Conservation (phyloP, 2,888 invertebrate genomes). For the Nineta flava region DNA sequence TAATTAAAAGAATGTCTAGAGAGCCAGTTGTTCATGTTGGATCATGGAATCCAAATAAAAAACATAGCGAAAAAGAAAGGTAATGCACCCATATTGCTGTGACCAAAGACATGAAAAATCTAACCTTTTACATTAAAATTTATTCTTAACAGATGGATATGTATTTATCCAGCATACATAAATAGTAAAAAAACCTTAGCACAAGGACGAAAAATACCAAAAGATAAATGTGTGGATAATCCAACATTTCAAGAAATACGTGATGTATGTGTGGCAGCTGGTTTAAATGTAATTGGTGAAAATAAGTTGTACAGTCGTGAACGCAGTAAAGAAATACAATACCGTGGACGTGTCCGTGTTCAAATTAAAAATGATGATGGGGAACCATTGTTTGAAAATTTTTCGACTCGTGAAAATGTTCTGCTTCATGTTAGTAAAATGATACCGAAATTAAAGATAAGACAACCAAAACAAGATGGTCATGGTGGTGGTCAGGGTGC, state of each 20-base stretch:
- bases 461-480: slow-evolving; percentile 34
- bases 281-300: slow-evolving; percentile 76
- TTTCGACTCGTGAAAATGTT: slow-evolving; percentile 59
- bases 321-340: slow-evolving; percentile 72
- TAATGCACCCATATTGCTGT: slow-evolving; percentile 20
- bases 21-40: slow-evolving; percentile 19
- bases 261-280: slow-evolving; percentile 74
- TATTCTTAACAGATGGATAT: slow-evolving; percentile 63
- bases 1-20: too few relatives aligned
- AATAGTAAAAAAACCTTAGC: slow-evolving; percentile 85
- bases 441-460: slow-evolving; percentile 80
- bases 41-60: slow-evolving; percentile 58
- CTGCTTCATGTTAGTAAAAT: slow-evolving; percentile 62
- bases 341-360: slow-evolving; percentile 78
- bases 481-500: slow-evolving; percentile 17
- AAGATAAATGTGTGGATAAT: slow-evolving; percentile 80
- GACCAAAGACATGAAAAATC: slow-evolving; percentile 8
- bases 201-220: slow-evolving; percentile 74
- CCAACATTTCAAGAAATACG: slow-evolving; percentile 90
- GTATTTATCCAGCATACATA: slow-evolving; percentile 91
- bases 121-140: neutral
- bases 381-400: slow-evolving; percentile 49
- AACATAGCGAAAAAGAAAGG: slow-evolving; percentile 67
- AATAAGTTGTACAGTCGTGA: slow-evolving; percentile 86
- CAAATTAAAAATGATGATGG: slow-evolving; percentile 88